Evolutionary conservation across 2,888 invertebrate genomes (phyloP), one percentile per base, ranked within the genome.

Genomic region (Drosophila subsilvestris): DNA sequence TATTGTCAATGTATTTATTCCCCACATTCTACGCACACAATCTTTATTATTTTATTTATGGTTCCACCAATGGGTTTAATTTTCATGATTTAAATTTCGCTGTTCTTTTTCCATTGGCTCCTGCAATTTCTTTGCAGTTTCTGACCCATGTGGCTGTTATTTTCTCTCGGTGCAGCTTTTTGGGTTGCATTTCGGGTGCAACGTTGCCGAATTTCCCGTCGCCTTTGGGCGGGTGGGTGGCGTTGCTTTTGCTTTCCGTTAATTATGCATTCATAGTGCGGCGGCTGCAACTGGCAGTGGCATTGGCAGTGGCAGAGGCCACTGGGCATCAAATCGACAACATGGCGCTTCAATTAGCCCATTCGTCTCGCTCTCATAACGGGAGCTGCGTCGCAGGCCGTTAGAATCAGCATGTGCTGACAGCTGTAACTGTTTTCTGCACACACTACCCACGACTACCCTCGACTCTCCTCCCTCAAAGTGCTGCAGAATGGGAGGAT

Each of bases 221-320:
- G 43, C 18, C 25, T 14, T 60, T 6, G 14, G n/a, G 37, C 6
- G 37, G 37, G 2, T 14, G 14, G 14, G 4, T 1, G 14, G 1
- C 14, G 14, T 2, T 37, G 12, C 37, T 37, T 37, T 6, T 14
- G 37, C 37, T 37, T 37, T n/a, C n/a, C 37, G 63, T 79, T 81
- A 84, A 86, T 82, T 82, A 86, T 81, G 86, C 80, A 81, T 81
- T 86, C 82, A 86, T 80, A 74, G 72, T 63, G 75, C 69, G 43
- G 25, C 44, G 43, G 17, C 32, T 37, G 37, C 37, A 57, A 25
- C 25, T 25, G 27, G 17, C 17, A n/a, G 1, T 14, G 6, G 18
- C 44, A 29, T 7, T 32, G 17, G 20, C 29, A 47, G 6, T 32
- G 32, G 12, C 18, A 7, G 3, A 8, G 32, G 32, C 12, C 37